A percentile compares a stretch with the other conserved stretches of the same genome.
Evolutionary conservation across 2,888 invertebrate genomes (phyloP).

Genomic region (Hybos culiciformis): DNA sequence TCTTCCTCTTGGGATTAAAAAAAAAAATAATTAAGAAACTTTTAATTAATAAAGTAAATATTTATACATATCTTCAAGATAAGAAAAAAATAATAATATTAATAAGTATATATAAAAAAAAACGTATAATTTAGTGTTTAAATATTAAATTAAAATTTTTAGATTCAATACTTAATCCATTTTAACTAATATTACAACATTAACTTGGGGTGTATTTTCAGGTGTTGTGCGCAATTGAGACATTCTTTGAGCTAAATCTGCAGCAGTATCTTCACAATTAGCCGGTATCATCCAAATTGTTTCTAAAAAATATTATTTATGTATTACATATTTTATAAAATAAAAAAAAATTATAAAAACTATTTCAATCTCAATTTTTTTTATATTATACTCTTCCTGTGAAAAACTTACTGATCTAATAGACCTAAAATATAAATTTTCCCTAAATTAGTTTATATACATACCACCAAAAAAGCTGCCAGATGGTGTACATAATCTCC

Average conservation of each 20-base stretch:
- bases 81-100: no score
- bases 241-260: conserved; percentile 33
- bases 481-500: conserved; percentile 75
- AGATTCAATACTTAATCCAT: conserved; percentile 35
- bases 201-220: conserved; percentile 33
- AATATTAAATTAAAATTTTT: no score
- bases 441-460: conserved; percentile 10
- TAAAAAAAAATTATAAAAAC: conserved; percentile 9
- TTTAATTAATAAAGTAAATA: no score
- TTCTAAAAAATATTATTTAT: conserved; percentile 34
- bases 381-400: no score
- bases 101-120: no score
- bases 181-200: conserved; percentile 35
- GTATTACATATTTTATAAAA: conserved; percentile 3
- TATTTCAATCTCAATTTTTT: no score
- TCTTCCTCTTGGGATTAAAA: no score
- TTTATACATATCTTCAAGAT: no score
- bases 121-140: no score
- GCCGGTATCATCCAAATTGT: conserved; percentile 35
- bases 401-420: no score
- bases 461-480: conserved; percentile 88
- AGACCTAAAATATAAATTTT: conserved; percentile 2
- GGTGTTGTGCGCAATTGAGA: conserved; percentile 31
- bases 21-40: no score
- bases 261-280: conserved; percentile 26